These are phyloP conservation scores for Arothron firmamentum DNA, from an alignment of 2,113 vertebrate species.

Conservation along the genomic window DNA sequence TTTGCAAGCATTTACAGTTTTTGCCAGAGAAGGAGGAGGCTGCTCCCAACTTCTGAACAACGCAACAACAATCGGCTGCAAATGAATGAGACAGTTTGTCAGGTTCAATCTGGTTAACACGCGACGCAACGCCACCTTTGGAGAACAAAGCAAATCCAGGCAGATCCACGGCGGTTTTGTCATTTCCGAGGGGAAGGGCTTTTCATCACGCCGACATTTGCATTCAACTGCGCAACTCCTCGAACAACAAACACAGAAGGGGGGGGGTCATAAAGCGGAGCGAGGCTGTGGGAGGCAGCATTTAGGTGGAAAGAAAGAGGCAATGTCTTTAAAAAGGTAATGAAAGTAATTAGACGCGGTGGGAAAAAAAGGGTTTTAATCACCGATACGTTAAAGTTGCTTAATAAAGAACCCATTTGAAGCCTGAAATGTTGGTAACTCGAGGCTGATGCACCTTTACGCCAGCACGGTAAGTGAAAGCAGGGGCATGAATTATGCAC, in stretches of 20 bases:
- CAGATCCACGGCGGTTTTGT: constrained; percentile 57
- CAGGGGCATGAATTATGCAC: constrained; percentile 56
- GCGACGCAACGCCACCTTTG: constrained; percentile 39
- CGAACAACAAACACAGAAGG: constrained; percentile 15
- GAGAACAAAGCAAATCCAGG: constrained; percentile 56
- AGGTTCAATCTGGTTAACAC: constrained; percentile 63
- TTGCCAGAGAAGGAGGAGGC: constrained; percentile 37
- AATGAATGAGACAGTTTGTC: constrained; percentile 69
- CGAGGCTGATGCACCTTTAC: constrained; percentile 46
- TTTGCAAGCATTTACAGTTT: constrained; percentile 60
- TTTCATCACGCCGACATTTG: constrained; percentile 49
- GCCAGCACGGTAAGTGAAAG: constrained; percentile 36
- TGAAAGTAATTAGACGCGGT: constrained; percentile 48
- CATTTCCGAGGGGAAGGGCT: constrained; percentile 48
- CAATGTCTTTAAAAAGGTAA: constrained; percentile 35
- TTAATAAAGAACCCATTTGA: constrained; percentile 34
- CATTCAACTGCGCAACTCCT: constrained; percentile 51
- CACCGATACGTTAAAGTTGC: constrained; percentile 8
- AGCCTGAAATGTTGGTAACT: constrained; percentile 48
- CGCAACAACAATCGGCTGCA: constrained; percentile 57
- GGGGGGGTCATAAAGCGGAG: constrained; percentile 15
- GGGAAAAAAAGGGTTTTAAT: constrained; percentile 19
- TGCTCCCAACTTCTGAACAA: constrained; percentile 43
- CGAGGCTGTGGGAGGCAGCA: constrained; percentile 43
- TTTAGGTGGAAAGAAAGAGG: constrained; percentile 35